Base-by-base conservation (phyloP, 2,888 invertebrate genomes). In the Orthosia cruda region DNA sequence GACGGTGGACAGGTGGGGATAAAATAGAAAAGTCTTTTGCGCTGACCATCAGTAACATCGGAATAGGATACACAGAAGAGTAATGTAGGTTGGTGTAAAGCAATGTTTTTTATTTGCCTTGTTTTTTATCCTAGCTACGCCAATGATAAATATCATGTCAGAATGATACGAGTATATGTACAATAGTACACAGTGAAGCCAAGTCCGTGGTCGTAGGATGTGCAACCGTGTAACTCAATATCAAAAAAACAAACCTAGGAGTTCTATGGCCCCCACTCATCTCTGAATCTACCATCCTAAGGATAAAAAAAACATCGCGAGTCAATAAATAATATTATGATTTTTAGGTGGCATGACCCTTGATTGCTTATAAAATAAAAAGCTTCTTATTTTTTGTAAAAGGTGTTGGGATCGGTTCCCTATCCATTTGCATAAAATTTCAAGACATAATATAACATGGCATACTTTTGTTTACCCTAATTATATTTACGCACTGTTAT, bases 281-380 rank as follows among this genome's bases (percentile, higher is more conserved):
- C 96, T 97, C 97, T 97, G 97, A 97, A 95, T 97, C 97, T 97
- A 97, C 97, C 96, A 97, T 97, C 97, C 97, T 97, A 97, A 93
- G 96, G 94, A 96, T 95, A 93, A 95, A 95, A 94, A 94, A 94
- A 90, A 89, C 85, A 89, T 84, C 83, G 87, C 89, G 88, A 87
- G 87, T 93, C 89, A 91, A 90, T 90, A 88, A 67, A 72, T 59
- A 67, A 78, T 65, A 79, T 71, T 47, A 62, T 77, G 67, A 66
- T 73, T 61, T 62, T 64, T 23, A 47, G 4, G 49, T 50, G 62
- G 13, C 71, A 80, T 74, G 77, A 83, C 78, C 83, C 78, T 83
- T 85, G 81, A 73, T 50, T 9, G 16, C 13, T 63, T 57, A 11
- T 40, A 20, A n/a, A 45, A 45, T 54, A 40, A 40, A 9, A 9